A percentile compares a stretch with the other conserved stretches of the same genome.
Conservation (phyloP, 2,888 invertebrate species). For the Cheilosia vernalis region DNA sequence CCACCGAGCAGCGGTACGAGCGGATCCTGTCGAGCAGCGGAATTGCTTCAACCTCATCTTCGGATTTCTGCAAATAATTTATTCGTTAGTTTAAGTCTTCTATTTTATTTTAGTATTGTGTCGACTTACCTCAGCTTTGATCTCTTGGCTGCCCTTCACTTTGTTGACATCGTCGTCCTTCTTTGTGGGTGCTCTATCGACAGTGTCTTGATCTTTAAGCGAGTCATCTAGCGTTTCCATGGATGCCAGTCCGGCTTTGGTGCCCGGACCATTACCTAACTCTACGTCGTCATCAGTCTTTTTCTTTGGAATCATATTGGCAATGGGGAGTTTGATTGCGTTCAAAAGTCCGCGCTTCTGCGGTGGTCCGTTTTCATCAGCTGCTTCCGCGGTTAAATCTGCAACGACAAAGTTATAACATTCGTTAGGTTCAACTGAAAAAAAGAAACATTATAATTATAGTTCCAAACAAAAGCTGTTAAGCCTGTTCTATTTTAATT, state of each 20-base stretch:
- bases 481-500: too few species aligned
- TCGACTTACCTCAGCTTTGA: conserved; percentile 82
- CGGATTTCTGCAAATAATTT: conserved; percentile 77
- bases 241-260: conserved; percentile 90
- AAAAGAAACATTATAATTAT: too few species aligned
- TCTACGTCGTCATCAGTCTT: conserved; percentile 83
- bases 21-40: conserved; percentile 86
- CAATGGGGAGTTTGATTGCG: conserved; percentile 87
- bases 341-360: conserved; percentile 85
- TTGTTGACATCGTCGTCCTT: conserved; percentile 89
- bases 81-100: not conserved
- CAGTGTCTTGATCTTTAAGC: conserved; percentile 86
- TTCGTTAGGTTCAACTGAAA: not conserved
- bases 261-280: conserved; percentile 84
- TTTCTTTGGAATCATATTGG: conserved; percentile 86
- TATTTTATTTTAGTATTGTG: too few species aligned
- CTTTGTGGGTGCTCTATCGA: conserved; percentile 83
- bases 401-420: not conserved
- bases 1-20: conserved; percentile 87
- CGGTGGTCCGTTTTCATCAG: conserved; percentile 78
- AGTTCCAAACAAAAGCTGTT: too few species aligned
- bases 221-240: conserved; percentile 92
- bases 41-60: conserved; percentile 80
- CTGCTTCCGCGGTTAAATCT: conserved; percentile 71
- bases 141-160: conserved; percentile 84